Conservation (phyloP, 2,888 invertebrate species). For the Euplagia quadripunctaria region DNA sequence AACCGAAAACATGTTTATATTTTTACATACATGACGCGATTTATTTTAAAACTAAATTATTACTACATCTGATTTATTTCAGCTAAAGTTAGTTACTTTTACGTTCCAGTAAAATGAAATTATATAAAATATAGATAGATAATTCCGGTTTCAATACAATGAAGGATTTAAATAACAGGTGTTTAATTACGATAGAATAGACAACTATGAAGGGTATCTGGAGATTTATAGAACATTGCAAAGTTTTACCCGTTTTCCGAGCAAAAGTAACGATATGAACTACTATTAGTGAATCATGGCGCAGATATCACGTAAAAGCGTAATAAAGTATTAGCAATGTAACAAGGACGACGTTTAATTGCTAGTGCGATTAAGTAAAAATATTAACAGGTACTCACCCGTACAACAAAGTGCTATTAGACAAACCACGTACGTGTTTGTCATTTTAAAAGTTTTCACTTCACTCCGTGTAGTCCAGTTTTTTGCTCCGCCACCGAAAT, state of each 20-base stretch:
- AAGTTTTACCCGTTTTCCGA: not conserved
- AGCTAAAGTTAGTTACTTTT: no score
- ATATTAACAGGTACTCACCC: slow-evolving; percentile 65
- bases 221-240: slow-evolving; percentile 6
- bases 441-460: slow-evolving; percentile 67
- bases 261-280: not conserved
- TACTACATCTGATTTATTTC: no score
- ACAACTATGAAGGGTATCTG: slow-evolving; percentile 44
- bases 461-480: slow-evolving; percentile 61
- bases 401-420: slow-evolving; percentile 75
- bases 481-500: slow-evolving; percentile 59
- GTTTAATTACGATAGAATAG: slow-evolving; percentile 13
- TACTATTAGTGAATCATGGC: not conserved
- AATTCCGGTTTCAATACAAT: not conserved
- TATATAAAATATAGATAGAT: not conserved
- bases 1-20: not conserved
- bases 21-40: not conserved
- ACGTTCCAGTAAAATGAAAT: not conserved
- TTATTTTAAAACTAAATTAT: not conserved
- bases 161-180: not conserved
- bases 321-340: slow-evolving; percentile 7
- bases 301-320: not conserved
- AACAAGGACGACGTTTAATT: slow-evolving; percentile 58
- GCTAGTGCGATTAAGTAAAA: slow-evolving; percentile 41
- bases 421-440: slow-evolving; percentile 81